Evolutionary conservation across 1,140 invertebrate species (phyloP).

Genomic region (Ips typographus): DNA sequence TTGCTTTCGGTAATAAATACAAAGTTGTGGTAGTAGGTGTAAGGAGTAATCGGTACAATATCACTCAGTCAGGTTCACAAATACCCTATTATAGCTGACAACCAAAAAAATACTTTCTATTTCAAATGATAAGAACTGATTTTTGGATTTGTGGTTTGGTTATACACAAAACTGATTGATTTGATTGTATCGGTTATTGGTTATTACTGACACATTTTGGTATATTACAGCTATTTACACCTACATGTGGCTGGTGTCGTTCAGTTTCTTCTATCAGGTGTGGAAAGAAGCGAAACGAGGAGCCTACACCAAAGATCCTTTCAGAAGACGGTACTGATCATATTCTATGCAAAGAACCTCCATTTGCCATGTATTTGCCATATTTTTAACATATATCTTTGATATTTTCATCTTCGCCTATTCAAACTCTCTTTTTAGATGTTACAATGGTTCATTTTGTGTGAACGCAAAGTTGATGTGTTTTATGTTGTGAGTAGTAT

Average conservation of each 20-base stretch:
- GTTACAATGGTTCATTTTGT: not conserved
- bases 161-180: too few species aligned
- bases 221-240: constrained; percentile 64
- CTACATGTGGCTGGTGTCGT: constrained; percentile 78
- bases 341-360: not conserved
- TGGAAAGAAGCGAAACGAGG: constrained; percentile 67
- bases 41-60: too few species aligned
- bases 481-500: not conserved
- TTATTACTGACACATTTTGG: too few species aligned
- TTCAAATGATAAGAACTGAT: too few species aligned
- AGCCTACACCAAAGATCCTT: constrained; percentile 65
- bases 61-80: too few species aligned
- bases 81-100: too few species aligned
- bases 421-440: too few species aligned
- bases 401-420: too few species aligned
- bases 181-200: too few species aligned
- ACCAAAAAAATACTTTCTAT: too few species aligned
- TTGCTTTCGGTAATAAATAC: constrained; percentile 60
- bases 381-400: not conserved
- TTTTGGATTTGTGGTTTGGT: too few species aligned
- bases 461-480: not conserved
- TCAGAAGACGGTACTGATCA: constrained; percentile 54
- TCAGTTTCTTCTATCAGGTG: constrained; percentile 73
- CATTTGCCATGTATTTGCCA: not conserved
- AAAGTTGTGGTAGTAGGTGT: constrained; percentile 17